A percentile compares a stretch with the other conserved stretches of the same genome.
Conservation (phyloP, 2,797 vertebrate species). For the Pyrocephalus nanus region DNA sequence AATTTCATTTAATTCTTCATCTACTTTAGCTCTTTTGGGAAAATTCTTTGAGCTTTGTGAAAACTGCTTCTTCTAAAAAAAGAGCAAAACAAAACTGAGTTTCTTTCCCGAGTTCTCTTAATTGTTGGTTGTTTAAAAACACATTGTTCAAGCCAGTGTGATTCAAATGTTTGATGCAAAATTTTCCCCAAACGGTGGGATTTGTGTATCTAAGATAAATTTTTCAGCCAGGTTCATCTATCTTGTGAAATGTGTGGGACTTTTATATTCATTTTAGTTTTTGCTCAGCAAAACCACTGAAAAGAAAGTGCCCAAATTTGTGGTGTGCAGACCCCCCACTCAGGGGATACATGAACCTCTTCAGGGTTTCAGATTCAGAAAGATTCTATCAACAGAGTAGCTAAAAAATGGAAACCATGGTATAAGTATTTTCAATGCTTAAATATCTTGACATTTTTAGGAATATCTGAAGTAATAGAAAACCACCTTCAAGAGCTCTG, state of each 20-base stretch:
- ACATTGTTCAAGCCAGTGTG: accelerated
- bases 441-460: neutral
- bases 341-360: neutral
- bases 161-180: neutral
- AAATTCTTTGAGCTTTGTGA: neutral
- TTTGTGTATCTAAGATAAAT: neutral
- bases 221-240: neutral
- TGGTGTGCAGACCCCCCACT: neutral
- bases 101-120: neutral
- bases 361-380: neutral
- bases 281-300: neutral
- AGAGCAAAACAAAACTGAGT: neutral
- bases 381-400: neutral
- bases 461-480: neutral
- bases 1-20: neutral
- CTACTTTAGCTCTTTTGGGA: neutral
- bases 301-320: neutral
- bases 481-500: neutral
- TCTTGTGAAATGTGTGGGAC: neutral
- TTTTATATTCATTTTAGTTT: neutral
- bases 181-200: neutral
- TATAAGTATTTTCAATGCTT: neutral
- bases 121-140: neutral
- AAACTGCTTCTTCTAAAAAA: neutral
- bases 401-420: neutral